These are phyloP conservation scores for Lucifuga dentata DNA, from an alignment of 2,113 vertebrate genomes.

Conservation along the genomic window DNA sequence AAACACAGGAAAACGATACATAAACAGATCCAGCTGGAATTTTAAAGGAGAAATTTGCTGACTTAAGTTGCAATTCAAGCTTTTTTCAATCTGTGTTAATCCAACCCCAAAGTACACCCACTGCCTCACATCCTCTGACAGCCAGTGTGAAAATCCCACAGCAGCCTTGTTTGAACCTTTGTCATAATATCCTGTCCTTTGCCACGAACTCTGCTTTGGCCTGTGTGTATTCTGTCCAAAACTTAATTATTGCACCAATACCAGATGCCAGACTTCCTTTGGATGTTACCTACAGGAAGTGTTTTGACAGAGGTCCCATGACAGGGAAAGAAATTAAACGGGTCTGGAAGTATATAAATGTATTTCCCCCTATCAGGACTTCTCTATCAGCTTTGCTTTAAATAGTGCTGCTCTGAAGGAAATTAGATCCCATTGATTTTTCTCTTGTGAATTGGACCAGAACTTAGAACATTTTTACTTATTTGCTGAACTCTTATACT, in stretches of 20 bases:
- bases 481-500: slow-evolving; percentile 22
- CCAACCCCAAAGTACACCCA: not conserved
- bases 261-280: slow-evolving; percentile 79
- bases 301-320: slow-evolving; percentile 59
- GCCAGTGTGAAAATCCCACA: slow-evolving; percentile 21
- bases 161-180: slow-evolving; percentile 42
- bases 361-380: slow-evolving; percentile 54
- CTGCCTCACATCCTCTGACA: not conserved
- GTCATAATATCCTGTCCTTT: slow-evolving; percentile 70
- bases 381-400: slow-evolving; percentile 33
- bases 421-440: slow-evolving; percentile 61
- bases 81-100: not conserved
- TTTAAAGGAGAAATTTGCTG: not conserved
- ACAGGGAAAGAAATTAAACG: slow-evolving; percentile 58
- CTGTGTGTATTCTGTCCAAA: slow-evolving; percentile 66
- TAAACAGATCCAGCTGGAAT: not conserved
- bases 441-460: slow-evolving; percentile 44
- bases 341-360: slow-evolving; percentile 55
- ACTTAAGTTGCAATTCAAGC: not conserved
- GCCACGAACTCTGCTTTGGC: slow-evolving; percentile 58
- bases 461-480: slow-evolving; percentile 27
- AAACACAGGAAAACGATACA: too few species aligned
- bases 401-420: slow-evolving; percentile 46
- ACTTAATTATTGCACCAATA: slow-evolving; percentile 73
- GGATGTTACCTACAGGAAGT: slow-evolving; percentile 80